These are phyloP conservation scores for Bombylius major DNA, from an alignment of 2,888 invertebrate species.

Conservation along the genomic window DNA sequence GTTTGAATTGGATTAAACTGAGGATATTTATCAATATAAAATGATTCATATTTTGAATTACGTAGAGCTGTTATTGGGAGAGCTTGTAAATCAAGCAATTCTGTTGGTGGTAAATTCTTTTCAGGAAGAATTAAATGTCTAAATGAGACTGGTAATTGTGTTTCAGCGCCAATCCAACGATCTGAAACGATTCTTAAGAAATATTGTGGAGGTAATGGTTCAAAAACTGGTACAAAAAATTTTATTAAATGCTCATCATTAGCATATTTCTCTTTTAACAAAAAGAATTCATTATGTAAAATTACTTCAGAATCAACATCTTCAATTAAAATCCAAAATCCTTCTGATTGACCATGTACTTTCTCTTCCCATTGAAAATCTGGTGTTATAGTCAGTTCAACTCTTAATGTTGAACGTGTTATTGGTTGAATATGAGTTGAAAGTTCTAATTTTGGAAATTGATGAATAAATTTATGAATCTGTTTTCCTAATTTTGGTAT, in stretches of 20 bases:
- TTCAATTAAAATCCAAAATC: constrained; percentile 79
- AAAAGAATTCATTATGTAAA: constrained; percentile 89
- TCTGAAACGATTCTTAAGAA: constrained; percentile 85
- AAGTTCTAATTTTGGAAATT: constrained; percentile 91
- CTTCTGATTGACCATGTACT: constrained; percentile 66
- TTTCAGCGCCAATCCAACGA: constrained; percentile 90
- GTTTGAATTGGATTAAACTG: constrained; percentile 99
- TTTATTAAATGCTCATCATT: constrained; percentile 92
- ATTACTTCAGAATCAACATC: constrained; percentile 82
- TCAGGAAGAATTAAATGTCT: constrained; percentile 94
- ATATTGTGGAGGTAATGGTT: constrained; percentile 96
- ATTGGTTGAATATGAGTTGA: constrained; percentile 97
- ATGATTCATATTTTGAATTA: constrained; percentile 69
- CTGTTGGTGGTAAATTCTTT: constrained; percentile 96
- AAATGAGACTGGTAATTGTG: constrained; percentile 93
- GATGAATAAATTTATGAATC: constrained; percentile 77
- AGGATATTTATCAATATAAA: constrained; percentile 75
- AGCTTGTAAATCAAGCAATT: constrained; percentile 91
- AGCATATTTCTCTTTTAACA: constrained; percentile 88
- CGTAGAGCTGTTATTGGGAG: constrained; percentile 85
- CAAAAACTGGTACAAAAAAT: constrained; percentile 97
- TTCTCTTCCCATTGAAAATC: constrained; percentile 99
- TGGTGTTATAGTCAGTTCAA: constrained; percentile 93
- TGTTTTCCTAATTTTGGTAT: constrained; percentile 56
- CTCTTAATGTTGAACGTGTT: constrained; percentile 80